Percentiles rank a stretch among this genome's conserved stretches.
These are phyloP conservation scores for Sminthurides aquaticus DNA, from an alignment of 2,888 invertebrate genomes.

Conservation along the genomic window DNA sequence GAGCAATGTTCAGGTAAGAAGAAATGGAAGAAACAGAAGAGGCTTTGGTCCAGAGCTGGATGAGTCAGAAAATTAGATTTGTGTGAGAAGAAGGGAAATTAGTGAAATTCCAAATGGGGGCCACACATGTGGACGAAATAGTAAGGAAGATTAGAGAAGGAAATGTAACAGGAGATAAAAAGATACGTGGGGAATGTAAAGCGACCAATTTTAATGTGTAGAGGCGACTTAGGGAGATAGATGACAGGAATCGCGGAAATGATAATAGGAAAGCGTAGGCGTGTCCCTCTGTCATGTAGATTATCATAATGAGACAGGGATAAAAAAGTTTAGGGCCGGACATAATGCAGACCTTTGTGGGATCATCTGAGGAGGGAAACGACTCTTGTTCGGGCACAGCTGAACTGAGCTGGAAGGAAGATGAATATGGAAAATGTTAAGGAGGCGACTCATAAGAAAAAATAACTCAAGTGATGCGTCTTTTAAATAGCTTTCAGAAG, in stretches of 20 bases:
- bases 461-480: no score
- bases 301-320: not conserved
- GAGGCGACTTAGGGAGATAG: no score
- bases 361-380: not conserved
- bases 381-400: no score
- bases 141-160: no score
- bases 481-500: not conserved
- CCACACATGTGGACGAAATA: no score
- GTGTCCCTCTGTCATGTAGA: not conserved
- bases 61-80: not conserved
- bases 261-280: not conserved
- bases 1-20: conserved; percentile 40
- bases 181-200: no score
- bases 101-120: no score
- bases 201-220: no score
- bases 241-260: not conserved
- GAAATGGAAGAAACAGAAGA: not conserved
- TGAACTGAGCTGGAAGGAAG: no score
- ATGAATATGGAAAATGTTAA: no score
- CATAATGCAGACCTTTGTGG: not conserved
- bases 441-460: no score
- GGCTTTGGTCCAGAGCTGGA: not conserved
- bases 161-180: no score
- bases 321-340: not conserved
- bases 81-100: not conserved